Percentiles rank a stretch among this genome's conserved stretches.
phyloP scores from a whole-genome alignment of 2,797 vertebrate genomes.

The Pseudomugil tenellus region DNA sequence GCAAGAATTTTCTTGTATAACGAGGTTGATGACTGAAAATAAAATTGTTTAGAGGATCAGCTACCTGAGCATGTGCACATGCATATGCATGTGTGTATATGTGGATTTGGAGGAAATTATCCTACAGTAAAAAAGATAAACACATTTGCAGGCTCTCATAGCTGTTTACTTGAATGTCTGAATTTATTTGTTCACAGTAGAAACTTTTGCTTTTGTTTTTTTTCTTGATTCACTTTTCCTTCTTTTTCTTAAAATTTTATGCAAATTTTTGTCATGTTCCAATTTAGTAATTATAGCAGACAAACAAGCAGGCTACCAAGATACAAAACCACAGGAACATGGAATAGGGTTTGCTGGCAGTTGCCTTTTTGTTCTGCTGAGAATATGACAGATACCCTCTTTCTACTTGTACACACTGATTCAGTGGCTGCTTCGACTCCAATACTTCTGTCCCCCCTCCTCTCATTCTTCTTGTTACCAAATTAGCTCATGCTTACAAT shows the following conservation, averaged over 20 bases:
- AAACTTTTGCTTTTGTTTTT: background rate
- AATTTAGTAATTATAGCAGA: conserved; percentile 69
- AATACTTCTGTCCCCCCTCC: background rate
- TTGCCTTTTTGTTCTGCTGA: conserved; percentile 53
- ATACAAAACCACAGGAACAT: conserved; percentile 55
- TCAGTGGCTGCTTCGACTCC: conserved; percentile 35
- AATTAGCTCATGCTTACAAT: conserved; percentile 44
- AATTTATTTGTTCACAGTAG: no score
- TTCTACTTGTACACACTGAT: conserved; percentile 49
- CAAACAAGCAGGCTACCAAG: conserved; percentile 59
- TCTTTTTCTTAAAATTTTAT: conserved; percentile 4
- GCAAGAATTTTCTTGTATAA: background rate
- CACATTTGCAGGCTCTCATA: no score
- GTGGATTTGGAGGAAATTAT: no score
- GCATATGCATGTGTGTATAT: no score
- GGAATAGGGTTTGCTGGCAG: conserved; percentile 58
- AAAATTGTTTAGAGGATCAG: background rate
- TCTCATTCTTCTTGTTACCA: conserved; percentile 27
- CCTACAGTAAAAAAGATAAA: no score
- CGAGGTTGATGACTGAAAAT: background rate
- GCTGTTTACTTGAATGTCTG: no score
- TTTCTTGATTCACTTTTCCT: background rate
- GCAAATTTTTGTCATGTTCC: conserved; percentile 38
- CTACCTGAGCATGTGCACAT: no score
- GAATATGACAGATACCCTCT: conserved; percentile 62